A percentile compares a stretch with the other conserved stretches of the same genome.
phyloP scores from a whole-genome alignment of 1,140 invertebrate species.

The Ylistrum balloti region DNA sequence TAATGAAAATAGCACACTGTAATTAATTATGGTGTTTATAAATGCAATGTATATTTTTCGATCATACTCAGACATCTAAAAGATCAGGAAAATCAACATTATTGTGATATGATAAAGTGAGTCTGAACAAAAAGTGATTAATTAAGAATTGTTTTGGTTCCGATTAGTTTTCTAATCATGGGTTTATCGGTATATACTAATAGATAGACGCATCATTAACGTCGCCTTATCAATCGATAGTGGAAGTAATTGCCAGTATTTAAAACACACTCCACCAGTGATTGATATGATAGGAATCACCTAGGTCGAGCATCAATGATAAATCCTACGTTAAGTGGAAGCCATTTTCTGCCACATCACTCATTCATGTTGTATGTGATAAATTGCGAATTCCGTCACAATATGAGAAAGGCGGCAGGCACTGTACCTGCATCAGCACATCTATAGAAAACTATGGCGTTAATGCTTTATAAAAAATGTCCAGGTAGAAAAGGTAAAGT shows the following conservation, averaged over 20 bases:
- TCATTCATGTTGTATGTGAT: neutral
- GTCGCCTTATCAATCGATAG: neutral
- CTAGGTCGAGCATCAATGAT: neutral
- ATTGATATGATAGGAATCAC: neutral
- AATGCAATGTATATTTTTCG: too few species aligned
- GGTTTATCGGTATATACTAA: neutral
- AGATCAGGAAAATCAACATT: too few species aligned
- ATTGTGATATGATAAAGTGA: neutral
- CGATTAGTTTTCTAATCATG: neutral
- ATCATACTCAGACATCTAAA: too few species aligned
- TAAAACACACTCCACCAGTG: neutral
- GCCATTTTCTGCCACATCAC: neutral
- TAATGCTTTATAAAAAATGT: too few species aligned
- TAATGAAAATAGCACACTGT: too few species aligned
- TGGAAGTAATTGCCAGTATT: constrained; percentile 1
- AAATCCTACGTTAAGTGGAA: constrained; percentile 9
- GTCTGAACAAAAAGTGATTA: neutral
- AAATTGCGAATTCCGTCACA: neutral
- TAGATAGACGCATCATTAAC: neutral
- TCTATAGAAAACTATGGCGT: too few species aligned
- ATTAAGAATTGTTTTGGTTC: neutral
- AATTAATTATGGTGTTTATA: too few species aligned
- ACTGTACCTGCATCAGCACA: too few species aligned
- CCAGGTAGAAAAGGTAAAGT: too few species aligned
- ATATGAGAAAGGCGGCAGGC: neutral